These are phyloP conservation scores for Xyrauchen texanus DNA, from an alignment of 2,113 vertebrate species.

Conservation along the genomic window DNA sequence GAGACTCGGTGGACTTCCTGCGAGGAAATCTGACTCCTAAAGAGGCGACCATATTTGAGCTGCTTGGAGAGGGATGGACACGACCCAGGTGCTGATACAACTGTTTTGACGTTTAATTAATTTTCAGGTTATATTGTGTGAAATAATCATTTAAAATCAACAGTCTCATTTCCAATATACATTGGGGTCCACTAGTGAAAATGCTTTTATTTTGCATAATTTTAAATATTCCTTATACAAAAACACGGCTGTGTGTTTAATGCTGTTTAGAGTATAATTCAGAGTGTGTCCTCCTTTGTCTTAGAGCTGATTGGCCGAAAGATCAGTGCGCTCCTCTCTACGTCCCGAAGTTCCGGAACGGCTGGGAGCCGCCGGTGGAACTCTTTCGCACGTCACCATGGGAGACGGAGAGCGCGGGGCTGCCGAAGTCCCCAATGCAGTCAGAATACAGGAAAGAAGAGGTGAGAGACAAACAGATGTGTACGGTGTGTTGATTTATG, in stretches of 20 bases:
- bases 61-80: constrained; percentile 89
- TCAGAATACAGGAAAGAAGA: constrained; percentile 67
- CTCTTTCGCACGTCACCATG: constrained; percentile 85
- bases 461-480: constrained; percentile 52
- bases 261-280: background rate
- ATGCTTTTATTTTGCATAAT: no score
- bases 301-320: constrained; percentile 88
- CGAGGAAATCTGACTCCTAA: constrained; percentile 89
- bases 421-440: constrained; percentile 38
- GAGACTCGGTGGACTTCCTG: constrained; percentile 87
- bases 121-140: no score
- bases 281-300: background rate
- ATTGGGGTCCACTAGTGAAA: no score
- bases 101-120: no score
- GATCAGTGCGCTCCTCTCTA: constrained; percentile 83
- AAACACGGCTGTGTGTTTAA: no score
- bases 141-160: no score
- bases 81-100: constrained; percentile 79
- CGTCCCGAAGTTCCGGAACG: constrained; percentile 86
- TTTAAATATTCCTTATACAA: no score
- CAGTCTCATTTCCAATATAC: no score
- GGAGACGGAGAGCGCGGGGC: constrained; percentile 81
- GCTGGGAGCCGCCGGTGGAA: constrained; percentile 88
- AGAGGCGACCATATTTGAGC: constrained; percentile 87
- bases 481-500: no score